Evolutionary conservation across 2,888 invertebrate genomes (phyloP), one percentile per base, ranked within the genome.

Genomic region (Ephialtes manifestator): DNA sequence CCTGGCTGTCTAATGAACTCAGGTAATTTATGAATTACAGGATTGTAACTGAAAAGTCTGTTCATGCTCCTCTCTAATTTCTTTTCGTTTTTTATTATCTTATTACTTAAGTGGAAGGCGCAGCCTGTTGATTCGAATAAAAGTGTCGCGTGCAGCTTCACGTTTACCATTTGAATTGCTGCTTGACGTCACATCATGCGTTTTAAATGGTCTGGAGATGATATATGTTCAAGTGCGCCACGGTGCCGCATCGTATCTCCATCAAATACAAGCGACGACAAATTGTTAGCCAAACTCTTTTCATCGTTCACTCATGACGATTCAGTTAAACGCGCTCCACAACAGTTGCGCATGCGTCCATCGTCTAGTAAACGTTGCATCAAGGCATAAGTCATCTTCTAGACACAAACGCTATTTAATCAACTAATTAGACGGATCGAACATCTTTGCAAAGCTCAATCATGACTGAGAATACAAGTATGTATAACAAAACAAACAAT

Each of bases 221-320:
- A 13, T 46, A 63, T 63, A 7, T 63, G 35, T 35, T 35, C 35
- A 35, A 63, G 60, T 35, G 35, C 18, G n/a, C 35, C 60, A 31
- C 28, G 0, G 24, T 8, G 0, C 28, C 28, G n/a, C 35, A 35
- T 80, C 63, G 60, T 68, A 60, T 68, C 53, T 20, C 53, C 60
- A 63, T 53, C 68, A 70, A 79, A 79, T 72, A 83, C 55, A 43
- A 28, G 58, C 78, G 60, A 43, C 48, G 48, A n/a, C 60, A 58
- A 78, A 74, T 78, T 74, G 67, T 78, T 78, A 58, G 18, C 46
- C 58, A 67, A 67, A 60, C 60, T 60, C 72, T 51, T 48, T 79
- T 75, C 55, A 48, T 75, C 63, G 43, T 63, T 70, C 63, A 53
- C 39, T 55, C 55, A 43, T 55, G 60, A 76, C 63, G 55, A 67